Base-by-base conservation (phyloP, 2,113 vertebrate species). In the Cavia aperea region DNA sequence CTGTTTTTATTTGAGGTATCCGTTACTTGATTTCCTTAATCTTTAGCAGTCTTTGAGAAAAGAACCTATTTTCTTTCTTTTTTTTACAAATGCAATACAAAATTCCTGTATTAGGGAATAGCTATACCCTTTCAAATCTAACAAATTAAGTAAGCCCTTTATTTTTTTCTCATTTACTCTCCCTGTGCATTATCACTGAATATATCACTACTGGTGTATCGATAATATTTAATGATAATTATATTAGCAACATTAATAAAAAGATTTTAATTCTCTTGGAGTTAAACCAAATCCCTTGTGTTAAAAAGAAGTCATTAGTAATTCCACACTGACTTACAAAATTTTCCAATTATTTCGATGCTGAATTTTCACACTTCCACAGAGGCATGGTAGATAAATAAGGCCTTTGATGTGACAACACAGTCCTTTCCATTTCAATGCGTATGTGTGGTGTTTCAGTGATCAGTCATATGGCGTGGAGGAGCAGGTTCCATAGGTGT, bases 181-280 rank as follows among this genome's bases (percentile, higher is more conserved):
- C 89, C 86, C 81, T 77, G 29, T 91, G 92, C 51, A 62, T 68
- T 75, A 89, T 68, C 63, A 81, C 58, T 90, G 81, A 81, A 89
- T 88, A 86, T 81, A 93, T 95, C 84, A 92, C 31, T 83, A 33
- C 54, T 95, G 70, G 43, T 78, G 15, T 92, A 95, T 92, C 95
- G 86, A 95, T 91, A 95, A 89, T 87, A 95, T 92, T 95, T 96
- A 86, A 95, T 95, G 93, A 95, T 95, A 91, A 91, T 94, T 93
- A 89, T 51, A 65, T 93, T 95, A 94, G 65, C 86, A 92, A 89
- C 77, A 92, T 93, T 95, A 95, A 93, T 94, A 94, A 95, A 18
- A 88, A 43, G 73, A 91, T 93, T 95, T 95, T 93, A 94, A 94
- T 96, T 93, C 81, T 90, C 81, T 93, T 91, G 86, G 72, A 94